A percentile compares a stretch with the other conserved stretches of the same genome.
Evolutionary conservation across 2,113 vertebrate genomes (phyloP).

Genomic region (Seriola quinqueradiata): DNA sequence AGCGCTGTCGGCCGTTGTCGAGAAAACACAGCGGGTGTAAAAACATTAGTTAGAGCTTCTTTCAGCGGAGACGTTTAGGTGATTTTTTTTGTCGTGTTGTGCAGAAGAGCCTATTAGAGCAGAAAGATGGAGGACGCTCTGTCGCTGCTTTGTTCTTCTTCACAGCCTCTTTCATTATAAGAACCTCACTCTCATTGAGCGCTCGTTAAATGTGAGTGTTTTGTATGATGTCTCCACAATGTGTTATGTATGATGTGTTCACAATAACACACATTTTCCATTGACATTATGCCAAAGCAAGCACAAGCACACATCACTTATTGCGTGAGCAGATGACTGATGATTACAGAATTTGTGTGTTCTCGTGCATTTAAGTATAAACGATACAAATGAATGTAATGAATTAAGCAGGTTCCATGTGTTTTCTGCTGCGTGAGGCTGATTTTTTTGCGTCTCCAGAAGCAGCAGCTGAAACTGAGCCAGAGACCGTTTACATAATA

Average conservation of each 20-base stretch:
- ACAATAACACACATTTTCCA: neutral
- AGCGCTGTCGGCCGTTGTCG: neutral
- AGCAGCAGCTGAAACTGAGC: neutral
- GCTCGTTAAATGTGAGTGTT: neutral
- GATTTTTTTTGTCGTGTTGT: constrained; percentile 3
- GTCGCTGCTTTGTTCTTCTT: constrained; percentile 2
- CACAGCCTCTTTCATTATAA: constrained; percentile 10
- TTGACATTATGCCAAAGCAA: neutral
- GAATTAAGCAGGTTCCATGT: neutral
- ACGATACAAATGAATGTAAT: neutral
- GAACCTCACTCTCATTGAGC: neutral
- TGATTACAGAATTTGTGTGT: neutral
- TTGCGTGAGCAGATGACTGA: no score
- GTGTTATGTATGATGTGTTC: neutral
- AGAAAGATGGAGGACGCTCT: neutral
- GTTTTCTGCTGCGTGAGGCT: neutral
- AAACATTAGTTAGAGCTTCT: neutral
- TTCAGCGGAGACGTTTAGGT: neutral
- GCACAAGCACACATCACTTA: neutral
- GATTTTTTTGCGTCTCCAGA: neutral
- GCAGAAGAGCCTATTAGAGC: constrained; percentile 23
- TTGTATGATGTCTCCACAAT: neutral
- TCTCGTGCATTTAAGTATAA: neutral
- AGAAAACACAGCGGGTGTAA: neutral
- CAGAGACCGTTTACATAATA: neutral